Percentiles rank a stretch among this genome's conserved stretches.
Evolutionary conservation across 2,797 vertebrate genomes (phyloP).

Genomic region (Enteromius anoplus): DNA sequence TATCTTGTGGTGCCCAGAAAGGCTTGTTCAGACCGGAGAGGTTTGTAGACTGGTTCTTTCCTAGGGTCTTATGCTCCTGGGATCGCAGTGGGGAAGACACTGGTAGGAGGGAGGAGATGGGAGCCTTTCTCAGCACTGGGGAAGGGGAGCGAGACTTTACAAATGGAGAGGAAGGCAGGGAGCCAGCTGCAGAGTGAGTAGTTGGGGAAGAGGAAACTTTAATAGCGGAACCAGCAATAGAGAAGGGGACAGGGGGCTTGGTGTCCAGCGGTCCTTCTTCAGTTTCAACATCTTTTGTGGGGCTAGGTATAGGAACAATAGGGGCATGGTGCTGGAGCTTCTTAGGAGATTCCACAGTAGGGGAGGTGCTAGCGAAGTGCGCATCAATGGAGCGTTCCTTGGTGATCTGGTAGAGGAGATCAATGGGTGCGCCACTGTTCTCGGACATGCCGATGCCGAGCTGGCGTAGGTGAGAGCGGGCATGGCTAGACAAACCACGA

Average conservation of each 20-base stretch:
- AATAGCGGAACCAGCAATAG: slow-evolving; percentile 67
- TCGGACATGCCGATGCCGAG: slow-evolving; percentile 87
- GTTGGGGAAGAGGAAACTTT: slow-evolving; percentile 68
- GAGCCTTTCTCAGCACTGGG: slow-evolving; percentile 87
- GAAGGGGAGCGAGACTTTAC: slow-evolving; percentile 76
- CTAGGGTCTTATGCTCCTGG: slow-evolving; percentile 80
- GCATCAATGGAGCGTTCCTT: slow-evolving; percentile 79
- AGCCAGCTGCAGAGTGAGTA: slow-evolving; percentile 70
- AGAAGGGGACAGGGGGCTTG: slow-evolving; percentile 65
- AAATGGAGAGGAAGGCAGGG: slow-evolving; percentile 65
- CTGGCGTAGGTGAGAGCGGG: slow-evolving; percentile 90
- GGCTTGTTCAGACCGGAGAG: slow-evolving; percentile 80
- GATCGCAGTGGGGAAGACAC: slow-evolving; percentile 85
- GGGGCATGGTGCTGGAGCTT: slow-evolving; percentile 58
- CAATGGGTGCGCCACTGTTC: slow-evolving; percentile 87
- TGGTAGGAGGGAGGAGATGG: slow-evolving; percentile 82
- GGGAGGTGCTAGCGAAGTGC: slow-evolving; percentile 53
- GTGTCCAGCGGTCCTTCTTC: slow-evolving; percentile 74
- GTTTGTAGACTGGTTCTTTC: slow-evolving; percentile 75
- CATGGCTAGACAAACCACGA: slow-evolving; percentile 89
- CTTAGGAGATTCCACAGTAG: slow-evolving; percentile 67
- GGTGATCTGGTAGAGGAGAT: slow-evolving; percentile 87
- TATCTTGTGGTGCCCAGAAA: slow-evolving; percentile 89
- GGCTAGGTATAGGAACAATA: slow-evolving; percentile 28
- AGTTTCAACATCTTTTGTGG: slow-evolving; percentile 63